Evolutionary conservation across 2,888 invertebrate species (phyloP), one percentile per base, ranked within the genome.

Genomic region (Pandemis corylana): DNA sequence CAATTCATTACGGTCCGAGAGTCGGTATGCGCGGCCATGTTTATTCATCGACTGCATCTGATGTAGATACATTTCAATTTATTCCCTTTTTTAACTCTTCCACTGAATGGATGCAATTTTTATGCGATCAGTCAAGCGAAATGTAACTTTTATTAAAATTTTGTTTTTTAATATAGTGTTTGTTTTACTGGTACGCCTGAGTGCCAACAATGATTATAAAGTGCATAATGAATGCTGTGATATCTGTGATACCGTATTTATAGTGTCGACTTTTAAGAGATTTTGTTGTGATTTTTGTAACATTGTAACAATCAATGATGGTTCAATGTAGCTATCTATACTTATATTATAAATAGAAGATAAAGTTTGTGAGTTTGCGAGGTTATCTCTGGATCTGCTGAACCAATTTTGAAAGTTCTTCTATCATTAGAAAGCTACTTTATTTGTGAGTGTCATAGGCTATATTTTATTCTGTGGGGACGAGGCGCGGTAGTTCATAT

Each of bases 11-110:
- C 71, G 65, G 49, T 13, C 69, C 67, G 73, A 78, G 78, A 81
- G 80, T 80, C 78, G 78, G 77, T 65, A 41, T 73, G 28, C 20
- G 53, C 20, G 20, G 73, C 28, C 68, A 78, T 79, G 78, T 78
- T 71, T 79, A 79, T 79, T 79, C 76, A 80, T 80, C 77, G 78
- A 76, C 76, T 75, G 77, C 71, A 76, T 72, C 77, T 71, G 75
- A 76, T 76, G 69, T 72, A 78, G 72, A 76, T 72, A 63, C 68
- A 71, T 80, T 78, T 77, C 77, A 74, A 78, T 73, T 71, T 77
- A 77, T 79, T 77, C 73, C 70, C 74, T 77, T 77, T 77, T 72
- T 77, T 79, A 49, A 56, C 68, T 65, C 68, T 46, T 70, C 65
- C 77, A 76, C 71, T 69, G 62, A 74, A 76, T 75, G 76, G 75